Conservation (phyloP, 2,888 invertebrate genomes). For the Scaptodrosophila latifasciaeformis region DNA sequence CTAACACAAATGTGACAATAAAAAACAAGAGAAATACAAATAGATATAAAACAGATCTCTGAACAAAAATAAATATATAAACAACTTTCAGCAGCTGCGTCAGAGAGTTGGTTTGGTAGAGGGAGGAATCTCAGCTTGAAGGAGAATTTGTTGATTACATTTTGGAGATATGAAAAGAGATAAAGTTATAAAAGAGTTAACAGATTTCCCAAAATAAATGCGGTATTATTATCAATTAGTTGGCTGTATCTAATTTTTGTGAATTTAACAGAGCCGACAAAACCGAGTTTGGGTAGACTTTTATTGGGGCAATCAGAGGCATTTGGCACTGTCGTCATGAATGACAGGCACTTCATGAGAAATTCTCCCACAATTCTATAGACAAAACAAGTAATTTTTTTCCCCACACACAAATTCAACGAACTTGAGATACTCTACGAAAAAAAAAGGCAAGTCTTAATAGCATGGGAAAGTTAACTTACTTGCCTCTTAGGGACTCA, state of each 20-base stretch:
- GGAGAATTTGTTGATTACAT: too few species aligned
- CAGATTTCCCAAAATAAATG: conserved; percentile 47
- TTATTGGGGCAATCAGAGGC: conserved; percentile 54
- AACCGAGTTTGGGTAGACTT: conserved; percentile 10
- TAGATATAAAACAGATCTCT: not conserved
- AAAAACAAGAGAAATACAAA: conserved; percentile 13
- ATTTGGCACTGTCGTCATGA: conserved; percentile 46
- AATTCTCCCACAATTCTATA: conserved; percentile 50
- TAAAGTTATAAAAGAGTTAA: conserved; percentile 34
- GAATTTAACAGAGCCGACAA: conserved; percentile 8
- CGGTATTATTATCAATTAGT: conserved; percentile 67
- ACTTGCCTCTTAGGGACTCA: too few species aligned
- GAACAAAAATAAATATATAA: too few species aligned
- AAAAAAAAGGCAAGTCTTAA: too few species aligned
- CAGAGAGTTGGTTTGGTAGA: conserved; percentile 2
- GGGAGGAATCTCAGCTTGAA: too few species aligned
- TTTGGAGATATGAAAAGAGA: too few species aligned
- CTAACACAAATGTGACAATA: conserved; percentile 15
- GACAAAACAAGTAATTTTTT: not conserved
- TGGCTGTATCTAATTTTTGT: conserved; percentile 45
- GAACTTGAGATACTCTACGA: too few species aligned
- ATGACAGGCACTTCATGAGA: conserved; percentile 58
- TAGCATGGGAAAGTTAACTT: too few species aligned
- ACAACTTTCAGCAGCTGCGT: conserved; percentile 7
- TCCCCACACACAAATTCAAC: conserved; percentile 2